Percentiles rank a stretch among this genome's conserved stretches.
These are phyloP conservation scores for Whitmania pigra DNA, from an alignment of 1,140 invertebrate species.

Conservation along the genomic window DNA sequence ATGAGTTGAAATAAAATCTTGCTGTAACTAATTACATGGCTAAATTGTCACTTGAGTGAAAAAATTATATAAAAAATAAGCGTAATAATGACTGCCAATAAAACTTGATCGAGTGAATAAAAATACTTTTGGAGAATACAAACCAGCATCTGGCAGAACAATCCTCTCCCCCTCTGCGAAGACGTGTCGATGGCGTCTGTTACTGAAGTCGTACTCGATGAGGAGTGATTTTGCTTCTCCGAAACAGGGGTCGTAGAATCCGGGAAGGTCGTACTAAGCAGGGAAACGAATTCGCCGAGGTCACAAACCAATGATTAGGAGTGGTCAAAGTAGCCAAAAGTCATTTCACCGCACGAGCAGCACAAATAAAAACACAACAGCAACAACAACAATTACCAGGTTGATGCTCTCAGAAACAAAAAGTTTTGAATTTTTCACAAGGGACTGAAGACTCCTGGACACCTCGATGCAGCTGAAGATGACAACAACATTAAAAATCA, in stretches of 20 bases:
- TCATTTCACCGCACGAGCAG: no score
- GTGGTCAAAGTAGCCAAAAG: no score
- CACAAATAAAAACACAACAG: no score
- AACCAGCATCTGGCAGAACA: slow-evolving; percentile 22
- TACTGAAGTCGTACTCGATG: slow-evolving; percentile 72
- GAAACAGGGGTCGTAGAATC: slow-evolving; percentile 89
- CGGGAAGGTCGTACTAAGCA: slow-evolving; percentile 74
- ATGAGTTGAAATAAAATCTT: no score
- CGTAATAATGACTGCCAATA: no score
- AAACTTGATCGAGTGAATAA: no score
- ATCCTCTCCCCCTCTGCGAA: slow-evolving; percentile 18
- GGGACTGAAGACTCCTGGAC: slow-evolving; percentile 77
- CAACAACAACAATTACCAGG: neutral
- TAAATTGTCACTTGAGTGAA: no score
- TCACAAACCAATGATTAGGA: neutral
- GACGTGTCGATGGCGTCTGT: slow-evolving; percentile 50
- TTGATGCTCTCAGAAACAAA: slow-evolving; percentile 58
- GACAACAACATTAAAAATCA: neutral
- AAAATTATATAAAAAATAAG: no score
- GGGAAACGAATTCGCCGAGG: neutral
- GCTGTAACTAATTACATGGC: no score
- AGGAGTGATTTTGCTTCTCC: slow-evolving; percentile 79
- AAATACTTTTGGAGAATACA: neutral
- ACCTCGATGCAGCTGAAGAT: slow-evolving; percentile 59
- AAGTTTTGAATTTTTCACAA: slow-evolving; percentile 78